Conservation (phyloP, 1,140 invertebrate genomes). For the Helicoverpa zea region DNA sequence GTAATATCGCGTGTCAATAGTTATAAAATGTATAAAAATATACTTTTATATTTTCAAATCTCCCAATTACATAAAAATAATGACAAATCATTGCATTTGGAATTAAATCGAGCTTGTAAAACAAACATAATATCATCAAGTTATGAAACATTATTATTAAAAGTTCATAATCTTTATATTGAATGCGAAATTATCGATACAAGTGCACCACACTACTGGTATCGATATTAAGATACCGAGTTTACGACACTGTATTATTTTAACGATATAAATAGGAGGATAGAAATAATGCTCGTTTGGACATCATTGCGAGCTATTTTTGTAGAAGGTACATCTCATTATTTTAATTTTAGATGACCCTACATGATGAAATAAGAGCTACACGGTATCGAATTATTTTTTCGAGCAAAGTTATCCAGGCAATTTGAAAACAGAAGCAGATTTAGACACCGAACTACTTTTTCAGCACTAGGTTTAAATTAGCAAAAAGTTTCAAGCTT, state of each 20-base stretch:
- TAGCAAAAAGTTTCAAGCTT: no score
- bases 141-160: slow-evolving; percentile 9
- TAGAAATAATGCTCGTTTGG: slow-evolving; percentile 1
- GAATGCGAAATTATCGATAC: background rate
- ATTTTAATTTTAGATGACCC: background rate
- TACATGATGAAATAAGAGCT: background rate
- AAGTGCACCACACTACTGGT: background rate
- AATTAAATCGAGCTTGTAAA: background rate
- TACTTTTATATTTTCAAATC: background rate
- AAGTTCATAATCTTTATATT: background rate
- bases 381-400: no score
- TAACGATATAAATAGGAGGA: slow-evolving; percentile 21
- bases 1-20: no score
- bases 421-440: no score
- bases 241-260: background rate
- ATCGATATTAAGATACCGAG: slow-evolving; percentile 4
- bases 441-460: no score
- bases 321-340: background rate
- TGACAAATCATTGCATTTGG: background rate
- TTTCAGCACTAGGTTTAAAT: no score
- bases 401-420: no score
- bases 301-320: slow-evolving; percentile 3
- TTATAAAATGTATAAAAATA: no score
- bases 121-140: slow-evolving; percentile 1
- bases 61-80: background rate